Base-by-base conservation (phyloP, 2,888 invertebrate species). In the Sphaerophoria rueppellii region DNA sequence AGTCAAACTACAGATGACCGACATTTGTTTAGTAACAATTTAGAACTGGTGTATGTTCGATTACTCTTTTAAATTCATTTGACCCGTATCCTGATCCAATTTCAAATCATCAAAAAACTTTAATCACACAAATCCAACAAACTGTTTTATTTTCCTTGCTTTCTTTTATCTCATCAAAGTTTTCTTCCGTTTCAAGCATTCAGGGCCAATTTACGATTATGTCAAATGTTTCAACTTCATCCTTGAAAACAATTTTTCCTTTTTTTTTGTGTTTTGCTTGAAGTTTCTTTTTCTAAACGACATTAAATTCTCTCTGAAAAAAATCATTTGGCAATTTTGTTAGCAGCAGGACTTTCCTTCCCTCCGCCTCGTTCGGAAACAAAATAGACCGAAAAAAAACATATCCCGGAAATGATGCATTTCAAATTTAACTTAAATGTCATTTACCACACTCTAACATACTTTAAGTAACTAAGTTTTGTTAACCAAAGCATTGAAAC, bases 351-450 rank as follows among this genome's bases (percentile, higher is more conserved):
- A 9, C 37, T 65, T 65, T 24, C 16, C 50, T 65, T 6, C 9
- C 32, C 7, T 9, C 24, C n/a, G n/a, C 9, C 9, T 11, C 4
- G 2, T 6, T 9, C 4, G 16, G 16, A 4, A 50, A 54, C 32
- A 54, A 46, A 65, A 60, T 24, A 2, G 24, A 52, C 43, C 69
- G n/a, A 50, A 61, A 40, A 9, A 57, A 78, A 67, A 54, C 40
- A 48, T 40, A 50, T 60, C 55, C 46, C 63, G 83, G 75, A 83
- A 80, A 80, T 76, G 83, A 76, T 83, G 79, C 71, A 75, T 79
- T 76, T 50, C 61, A 63, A 76, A 72, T 80, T 85, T 76, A 76
- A 80, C 76, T 85, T 85, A 76, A 76, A 85, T 65, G 57, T 61
- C 76, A 72, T 76, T 72, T 61, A 85, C 80, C 72, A 57, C 79